A percentile compares a stretch with the other conserved stretches of the same genome.
Conservation (phyloP, 2,797 vertebrate species). For the Mallotus villosus region DNA sequence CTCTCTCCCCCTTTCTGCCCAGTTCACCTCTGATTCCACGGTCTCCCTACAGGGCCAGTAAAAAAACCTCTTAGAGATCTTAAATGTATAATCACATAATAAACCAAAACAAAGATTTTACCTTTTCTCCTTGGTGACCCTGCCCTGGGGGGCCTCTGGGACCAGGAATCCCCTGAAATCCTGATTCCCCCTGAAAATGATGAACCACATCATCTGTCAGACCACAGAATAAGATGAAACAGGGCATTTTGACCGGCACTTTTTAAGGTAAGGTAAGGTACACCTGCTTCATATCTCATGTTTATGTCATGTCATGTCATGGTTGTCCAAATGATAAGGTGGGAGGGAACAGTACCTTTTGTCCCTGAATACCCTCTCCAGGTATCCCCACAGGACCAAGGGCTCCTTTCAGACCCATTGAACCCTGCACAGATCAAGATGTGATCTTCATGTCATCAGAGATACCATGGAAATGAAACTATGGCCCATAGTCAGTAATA, state of each 20-base stretch:
- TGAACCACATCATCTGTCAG: not conserved
- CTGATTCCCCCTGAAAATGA: slow-evolving; percentile 79
- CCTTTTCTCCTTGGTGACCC: slow-evolving; percentile 84
- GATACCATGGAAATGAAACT: not conserved
- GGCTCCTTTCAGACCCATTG: slow-evolving; percentile 71
- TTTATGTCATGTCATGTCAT: not conserved
- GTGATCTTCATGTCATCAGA: slow-evolving; percentile 6
- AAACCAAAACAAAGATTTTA: slow-evolving; percentile 38
- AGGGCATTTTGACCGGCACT: too few species aligned
- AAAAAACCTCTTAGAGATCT: not conserved
- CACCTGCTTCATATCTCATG: not conserved
- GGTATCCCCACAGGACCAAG: slow-evolving; percentile 72
- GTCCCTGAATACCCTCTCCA: slow-evolving; percentile 82
- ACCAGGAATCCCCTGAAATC: slow-evolving; percentile 79
- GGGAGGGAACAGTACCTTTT: slow-evolving; percentile 74
- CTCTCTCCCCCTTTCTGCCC: slow-evolving; percentile 80
- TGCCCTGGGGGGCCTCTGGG: slow-evolving; percentile 75
- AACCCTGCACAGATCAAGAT: slow-evolving; percentile 69
- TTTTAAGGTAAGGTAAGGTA: not conserved
- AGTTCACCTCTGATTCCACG: slow-evolving; percentile 78
- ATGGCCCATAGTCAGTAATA: not conserved
- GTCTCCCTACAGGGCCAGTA: slow-evolving; percentile 73
- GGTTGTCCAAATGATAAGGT: too few species aligned
- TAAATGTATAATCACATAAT: too few species aligned
- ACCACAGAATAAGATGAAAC: not conserved